Percentiles rank a stretch among this genome's conserved stretches.
Conservation (phyloP, 1,140 invertebrate genomes). For the Leptinotarsa lineolata region DNA sequence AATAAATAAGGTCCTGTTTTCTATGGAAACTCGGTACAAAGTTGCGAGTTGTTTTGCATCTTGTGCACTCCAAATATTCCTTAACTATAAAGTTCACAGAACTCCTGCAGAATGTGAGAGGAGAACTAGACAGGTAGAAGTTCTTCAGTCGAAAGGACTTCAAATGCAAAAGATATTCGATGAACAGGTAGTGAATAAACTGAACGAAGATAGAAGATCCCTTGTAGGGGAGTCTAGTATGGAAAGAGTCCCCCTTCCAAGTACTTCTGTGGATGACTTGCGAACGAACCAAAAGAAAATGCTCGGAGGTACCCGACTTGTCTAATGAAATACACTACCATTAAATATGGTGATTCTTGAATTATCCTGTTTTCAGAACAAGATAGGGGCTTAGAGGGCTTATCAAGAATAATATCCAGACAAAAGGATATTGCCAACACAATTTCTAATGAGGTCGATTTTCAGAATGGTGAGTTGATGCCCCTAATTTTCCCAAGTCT, state of each 20-base stretch:
- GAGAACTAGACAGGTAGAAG: constrained; percentile 63
- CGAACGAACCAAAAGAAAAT: constrained; percentile 46
- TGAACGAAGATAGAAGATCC: constrained; percentile 41
- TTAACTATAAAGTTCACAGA: constrained; percentile 41
- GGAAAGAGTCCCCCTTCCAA: constrained; percentile 15
- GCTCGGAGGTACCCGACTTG: constrained; percentile 44
- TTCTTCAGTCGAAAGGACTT: constrained; percentile 62
- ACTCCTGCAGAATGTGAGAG: constrained; percentile 67
- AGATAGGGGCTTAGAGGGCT: constrained; percentile 74
- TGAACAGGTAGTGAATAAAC: constrained; percentile 49
- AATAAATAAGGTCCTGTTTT: not conserved
- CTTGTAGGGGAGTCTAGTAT: constrained; percentile 38
- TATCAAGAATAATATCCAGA: constrained; percentile 75
- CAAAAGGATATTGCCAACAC: constrained; percentile 78
- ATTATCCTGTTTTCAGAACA: constrained; percentile 63
- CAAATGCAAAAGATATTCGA: constrained; percentile 64
- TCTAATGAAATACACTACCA: not conserved
- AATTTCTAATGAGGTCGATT: constrained; percentile 76
- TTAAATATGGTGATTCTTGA: not conserved
- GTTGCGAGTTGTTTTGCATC: not conserved
- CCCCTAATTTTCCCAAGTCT: not conserved
- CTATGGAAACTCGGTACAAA: not conserved
- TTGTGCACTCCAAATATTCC: not conserved
- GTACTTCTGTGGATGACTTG: constrained; percentile 37
- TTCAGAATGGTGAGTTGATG: constrained; percentile 70